Percentiles rank a stretch among this genome's conserved stretches.
Evolutionary conservation across 2,113 vertebrate genomes (phyloP).

Genomic region (Pachycephala philippinensis): DNA sequence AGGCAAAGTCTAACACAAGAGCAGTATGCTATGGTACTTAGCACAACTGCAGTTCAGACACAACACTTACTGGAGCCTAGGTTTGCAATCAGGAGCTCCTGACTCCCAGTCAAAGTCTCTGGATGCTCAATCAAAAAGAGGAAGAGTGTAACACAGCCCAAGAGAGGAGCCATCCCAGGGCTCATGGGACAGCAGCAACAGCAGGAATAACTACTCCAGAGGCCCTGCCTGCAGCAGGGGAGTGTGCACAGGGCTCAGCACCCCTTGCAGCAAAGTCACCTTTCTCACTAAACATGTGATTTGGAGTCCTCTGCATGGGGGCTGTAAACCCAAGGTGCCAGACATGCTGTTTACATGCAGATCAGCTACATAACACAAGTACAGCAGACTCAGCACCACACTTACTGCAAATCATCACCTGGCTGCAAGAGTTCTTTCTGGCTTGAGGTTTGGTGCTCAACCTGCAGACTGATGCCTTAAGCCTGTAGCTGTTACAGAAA

Average conservation of each 20-base stretch:
- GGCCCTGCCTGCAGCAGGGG: background rate
- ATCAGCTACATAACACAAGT: background rate
- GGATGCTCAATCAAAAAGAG: background rate
- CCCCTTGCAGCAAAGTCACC: background rate
- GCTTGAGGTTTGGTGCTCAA: background rate
- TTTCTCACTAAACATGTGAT: fast-evolving
- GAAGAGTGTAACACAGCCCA: background rate
- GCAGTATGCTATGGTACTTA: background rate
- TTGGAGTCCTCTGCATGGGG: background rate
- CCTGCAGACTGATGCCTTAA: background rate
- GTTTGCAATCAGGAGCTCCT: background rate
- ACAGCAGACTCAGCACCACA: background rate
- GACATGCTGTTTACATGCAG: background rate
- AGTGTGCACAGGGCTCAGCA: background rate
- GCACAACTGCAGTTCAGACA: background rate
- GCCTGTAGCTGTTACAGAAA: background rate
- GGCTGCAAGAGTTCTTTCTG: background rate
- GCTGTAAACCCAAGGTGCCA: background rate
- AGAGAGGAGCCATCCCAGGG: background rate
- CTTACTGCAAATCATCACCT: background rate
- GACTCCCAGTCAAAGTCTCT: background rate
- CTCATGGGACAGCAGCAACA: background rate
- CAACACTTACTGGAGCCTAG: background rate
- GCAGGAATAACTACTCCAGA: background rate
- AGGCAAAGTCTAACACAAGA: background rate